These are phyloP conservation scores for Sinonovacula constricta DNA, from an alignment of 1,140 invertebrate genomes.

Conservation along the genomic window DNA sequence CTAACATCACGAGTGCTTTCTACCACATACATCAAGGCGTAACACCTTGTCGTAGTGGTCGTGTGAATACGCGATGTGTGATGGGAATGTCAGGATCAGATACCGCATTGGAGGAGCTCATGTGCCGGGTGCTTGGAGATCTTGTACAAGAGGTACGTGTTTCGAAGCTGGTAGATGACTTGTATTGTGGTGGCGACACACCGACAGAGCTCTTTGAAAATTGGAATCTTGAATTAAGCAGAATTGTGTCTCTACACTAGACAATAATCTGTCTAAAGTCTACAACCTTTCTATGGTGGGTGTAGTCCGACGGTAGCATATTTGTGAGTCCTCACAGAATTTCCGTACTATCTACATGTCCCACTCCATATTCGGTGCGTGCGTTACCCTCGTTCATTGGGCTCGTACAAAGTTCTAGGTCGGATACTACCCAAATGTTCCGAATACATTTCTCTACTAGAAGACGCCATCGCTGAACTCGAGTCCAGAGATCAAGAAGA, in stretches of 20 bases:
- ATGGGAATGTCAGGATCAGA: slow-evolving; percentile 60
- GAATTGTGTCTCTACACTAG: slow-evolving; percentile 24
- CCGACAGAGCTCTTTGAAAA: slow-evolving; percentile 33
- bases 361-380: slow-evolving; percentile 43
- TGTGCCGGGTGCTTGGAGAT: slow-evolving; percentile 55
- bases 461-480: slow-evolving; percentile 13
- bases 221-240: slow-evolving; percentile 17
- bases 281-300: slow-evolving; percentile 51
- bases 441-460: background rate
- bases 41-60: slow-evolving; percentile 53
- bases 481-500: slow-evolving; percentile 29
- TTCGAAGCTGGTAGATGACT: slow-evolving; percentile 47
- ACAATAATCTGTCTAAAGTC: slow-evolving; percentile 29
- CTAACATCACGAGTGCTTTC: slow-evolving; percentile 55
- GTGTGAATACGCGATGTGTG: slow-evolving; percentile 51
- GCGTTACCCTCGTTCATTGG: slow-evolving; percentile 47
- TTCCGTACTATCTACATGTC: slow-evolving; percentile 19
- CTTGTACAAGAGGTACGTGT: slow-evolving; percentile 55
- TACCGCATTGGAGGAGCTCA: slow-evolving; percentile 59
- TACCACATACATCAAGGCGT: slow-evolving; percentile 55
- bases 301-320: slow-evolving; percentile 33
- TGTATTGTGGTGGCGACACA: too few species aligned
- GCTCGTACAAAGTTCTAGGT: slow-evolving; percentile 49
- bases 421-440: slow-evolving; percentile 28
- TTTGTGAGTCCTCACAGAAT: too few species aligned